Conservation (phyloP, 64 coral and sea anemone species). For the Cladopsammia gracilis region DNA sequence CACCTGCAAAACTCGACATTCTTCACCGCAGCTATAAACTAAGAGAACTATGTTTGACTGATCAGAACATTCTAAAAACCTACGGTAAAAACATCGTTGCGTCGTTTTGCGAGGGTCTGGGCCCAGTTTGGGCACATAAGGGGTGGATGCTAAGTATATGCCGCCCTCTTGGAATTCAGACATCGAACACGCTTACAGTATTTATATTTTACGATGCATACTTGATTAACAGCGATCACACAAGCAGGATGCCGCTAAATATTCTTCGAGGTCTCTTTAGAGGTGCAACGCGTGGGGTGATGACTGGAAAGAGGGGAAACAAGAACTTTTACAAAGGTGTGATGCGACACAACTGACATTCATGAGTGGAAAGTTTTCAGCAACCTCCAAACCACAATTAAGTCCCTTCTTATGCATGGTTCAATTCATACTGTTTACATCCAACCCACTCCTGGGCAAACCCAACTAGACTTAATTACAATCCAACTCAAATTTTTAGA, state of each 20-base stretch:
- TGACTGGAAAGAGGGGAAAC: constrained; percentile 98
- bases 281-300: constrained; percentile 86
- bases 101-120: not conserved
- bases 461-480: too few relatives aligned
- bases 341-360: too few relatives aligned
- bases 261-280: constrained; percentile 86
- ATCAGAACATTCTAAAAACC: not conserved
- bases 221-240: not conserved
- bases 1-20: not conserved
- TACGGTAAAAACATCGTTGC: not conserved
- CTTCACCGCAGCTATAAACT: not conserved
- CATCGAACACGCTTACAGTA: not conserved
- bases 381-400: not conserved
- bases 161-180: constrained; percentile 5
- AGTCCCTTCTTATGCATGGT: too few relatives aligned
- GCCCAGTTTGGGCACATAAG: not conserved
- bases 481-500: too few relatives aligned
- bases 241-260: constrained; percentile 79
- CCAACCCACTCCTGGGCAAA: too few relatives aligned
- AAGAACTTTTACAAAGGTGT: constrained; percentile 99
- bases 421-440: too few relatives aligned
- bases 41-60: not conserved
- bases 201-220: not conserved
- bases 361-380: not conserved
- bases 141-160: constrained; percentile 21